phyloP scores from a whole-genome alignment of 2,888 invertebrate species.

The Aelia acuminata region DNA sequence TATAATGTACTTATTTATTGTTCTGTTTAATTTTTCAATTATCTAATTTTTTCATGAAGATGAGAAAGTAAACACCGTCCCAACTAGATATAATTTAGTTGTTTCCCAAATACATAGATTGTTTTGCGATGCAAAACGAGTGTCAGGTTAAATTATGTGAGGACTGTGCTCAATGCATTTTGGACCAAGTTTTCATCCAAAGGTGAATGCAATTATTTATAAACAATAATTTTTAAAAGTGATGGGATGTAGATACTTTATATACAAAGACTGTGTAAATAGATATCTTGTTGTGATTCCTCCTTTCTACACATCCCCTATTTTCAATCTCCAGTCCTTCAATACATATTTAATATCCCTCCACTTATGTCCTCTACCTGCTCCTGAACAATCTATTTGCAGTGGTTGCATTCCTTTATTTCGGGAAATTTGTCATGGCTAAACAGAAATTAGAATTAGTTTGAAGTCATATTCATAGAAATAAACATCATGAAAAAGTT shows the following conservation, averaged over 20 bases:
- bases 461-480: no score
- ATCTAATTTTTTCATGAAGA: constrained; percentile 36
- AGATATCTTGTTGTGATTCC: constrained; percentile 61
- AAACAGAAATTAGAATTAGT: neutral
- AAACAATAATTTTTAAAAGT: constrained; percentile 28
- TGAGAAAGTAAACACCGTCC: constrained; percentile 58
- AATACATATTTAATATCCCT: neutral
- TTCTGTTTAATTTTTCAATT: constrained; percentile 52
- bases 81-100: constrained; percentile 54
- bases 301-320: neutral
- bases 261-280: constrained; percentile 63
- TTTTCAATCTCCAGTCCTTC: constrained; percentile 37
- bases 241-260: constrained; percentile 52
- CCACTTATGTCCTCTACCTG: neutral
- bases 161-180: constrained; percentile 53
- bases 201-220: constrained; percentile 29
- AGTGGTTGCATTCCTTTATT: neutral
- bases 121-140: constrained; percentile 52
- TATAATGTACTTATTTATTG: constrained; percentile 40
- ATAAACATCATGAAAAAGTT: neutral
- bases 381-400: constrained; percentile 58
- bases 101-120: constrained; percentile 55
- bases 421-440: constrained; percentile 14
- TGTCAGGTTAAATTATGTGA: constrained; percentile 21
- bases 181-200: constrained; percentile 55